These are phyloP conservation scores for Drosophila meridionalis DNA, from an alignment of 2,888 invertebrate species.

Conservation along the genomic window DNA sequence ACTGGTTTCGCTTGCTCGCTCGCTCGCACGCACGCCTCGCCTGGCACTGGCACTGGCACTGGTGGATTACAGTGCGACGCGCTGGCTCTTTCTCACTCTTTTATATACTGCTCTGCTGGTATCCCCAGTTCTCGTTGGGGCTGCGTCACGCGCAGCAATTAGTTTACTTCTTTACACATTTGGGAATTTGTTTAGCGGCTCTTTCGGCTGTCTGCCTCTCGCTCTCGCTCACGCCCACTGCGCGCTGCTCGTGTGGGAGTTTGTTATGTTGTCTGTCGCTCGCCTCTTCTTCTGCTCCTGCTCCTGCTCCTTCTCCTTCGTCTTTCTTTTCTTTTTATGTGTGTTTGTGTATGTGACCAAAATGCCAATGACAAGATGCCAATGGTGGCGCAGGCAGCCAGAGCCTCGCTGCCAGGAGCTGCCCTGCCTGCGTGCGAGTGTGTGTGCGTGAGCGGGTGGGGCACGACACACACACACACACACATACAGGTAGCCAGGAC, in stretches of 20 bases:
- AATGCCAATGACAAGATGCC: conserved; percentile 83
- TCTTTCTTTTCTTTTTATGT: conserved; percentile 65
- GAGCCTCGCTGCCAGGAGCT: conserved; percentile 23
- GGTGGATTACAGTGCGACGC: conserved; percentile 4
- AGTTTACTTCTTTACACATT: conserved; percentile 82
- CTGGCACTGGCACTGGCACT: neutral
- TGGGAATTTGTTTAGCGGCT: conserved; percentile 75
- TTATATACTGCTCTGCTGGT: conserved; percentile 56
- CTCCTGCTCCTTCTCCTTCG: neutral
- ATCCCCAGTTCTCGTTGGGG: conserved; percentile 60
- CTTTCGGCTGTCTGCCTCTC: conserved; percentile 54
- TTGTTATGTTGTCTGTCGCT: conserved; percentile 53
- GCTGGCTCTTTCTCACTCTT: conserved; percentile 51
- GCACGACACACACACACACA: neutral
- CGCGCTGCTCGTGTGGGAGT: conserved; percentile 43
- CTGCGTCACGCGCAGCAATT: conserved; percentile 84
- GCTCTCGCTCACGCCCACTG: conserved; percentile 22
- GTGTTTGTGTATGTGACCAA: conserved; percentile 84
- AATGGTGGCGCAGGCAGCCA: conserved; percentile 61
- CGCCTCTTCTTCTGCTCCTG: conserved; percentile 22
- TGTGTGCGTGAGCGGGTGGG: too few relatives aligned
- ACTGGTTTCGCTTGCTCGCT: conserved; percentile 69
- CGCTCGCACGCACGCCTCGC: conserved; percentile 39
- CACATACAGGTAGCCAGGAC: conserved; percentile 8
- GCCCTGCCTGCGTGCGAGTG: conserved; percentile 28